Percentiles rank a stretch among this genome's conserved stretches.
Conservation (phyloP, 2,888 invertebrate genomes). For the Biston stratarius region DNA sequence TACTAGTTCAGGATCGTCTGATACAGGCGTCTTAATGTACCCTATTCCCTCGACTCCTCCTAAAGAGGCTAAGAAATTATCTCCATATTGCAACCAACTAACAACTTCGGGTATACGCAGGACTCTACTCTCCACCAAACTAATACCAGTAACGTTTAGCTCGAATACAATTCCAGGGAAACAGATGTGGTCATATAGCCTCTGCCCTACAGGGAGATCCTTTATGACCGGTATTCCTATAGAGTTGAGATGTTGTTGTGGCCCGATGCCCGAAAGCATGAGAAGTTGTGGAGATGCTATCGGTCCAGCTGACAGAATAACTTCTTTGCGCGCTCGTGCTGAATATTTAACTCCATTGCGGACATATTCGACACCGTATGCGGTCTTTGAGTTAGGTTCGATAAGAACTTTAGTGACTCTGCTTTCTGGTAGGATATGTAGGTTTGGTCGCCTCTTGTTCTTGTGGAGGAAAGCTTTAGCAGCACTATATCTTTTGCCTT, state of each 20-base stretch:
- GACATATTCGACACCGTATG: constrained; percentile 89
- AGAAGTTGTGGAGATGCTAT: constrained; percentile 96
- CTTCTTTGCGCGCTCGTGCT: constrained; percentile 90
- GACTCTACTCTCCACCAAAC: constrained; percentile 61
- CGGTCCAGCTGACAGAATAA: constrained; percentile 94
- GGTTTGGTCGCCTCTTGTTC: constrained; percentile 87
- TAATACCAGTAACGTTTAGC: constrained; percentile 70
- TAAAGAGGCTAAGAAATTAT: constrained; percentile 80
- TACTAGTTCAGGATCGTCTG: constrained; percentile 85
- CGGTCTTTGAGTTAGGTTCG: constrained; percentile 86
- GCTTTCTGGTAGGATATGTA: constrained; percentile 88
- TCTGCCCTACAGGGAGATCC: constrained; percentile 89
- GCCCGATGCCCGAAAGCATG: constrained; percentile 93
- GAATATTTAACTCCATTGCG: constrained; percentile 78
- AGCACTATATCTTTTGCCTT: constrained; percentile 88
- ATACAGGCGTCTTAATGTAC: constrained; percentile 87
- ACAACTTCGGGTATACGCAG: constrained; percentile 50
- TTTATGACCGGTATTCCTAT: constrained; percentile 86
- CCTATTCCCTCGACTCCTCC: constrained; percentile 90
- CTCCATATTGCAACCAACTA: constrained; percentile 71
- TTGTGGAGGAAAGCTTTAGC: constrained; percentile 89
- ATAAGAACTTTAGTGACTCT: constrained; percentile 89
- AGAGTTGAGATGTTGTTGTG: constrained; percentile 80
- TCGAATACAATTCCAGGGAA: constrained; percentile 81
- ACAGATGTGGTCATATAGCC: constrained; percentile 88